A percentile compares a stretch with the other conserved stretches of the same genome.
Conservation (phyloP, 2,888 invertebrate species). For the Scaptomyza polygonia region DNA sequence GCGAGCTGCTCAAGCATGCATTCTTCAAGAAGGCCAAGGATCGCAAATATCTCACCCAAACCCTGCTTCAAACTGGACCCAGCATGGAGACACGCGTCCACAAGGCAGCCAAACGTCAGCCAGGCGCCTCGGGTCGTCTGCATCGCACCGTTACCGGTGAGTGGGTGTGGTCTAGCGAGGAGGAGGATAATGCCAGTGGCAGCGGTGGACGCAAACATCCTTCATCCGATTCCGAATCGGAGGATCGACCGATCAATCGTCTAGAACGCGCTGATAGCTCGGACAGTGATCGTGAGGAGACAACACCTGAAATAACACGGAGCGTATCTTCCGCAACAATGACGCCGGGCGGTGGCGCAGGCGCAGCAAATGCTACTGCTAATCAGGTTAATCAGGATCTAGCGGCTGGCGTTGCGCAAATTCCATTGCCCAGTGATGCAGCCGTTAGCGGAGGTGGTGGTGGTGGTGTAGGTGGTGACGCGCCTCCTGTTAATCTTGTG, state of each 20-base stretch:
- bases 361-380: background rate
- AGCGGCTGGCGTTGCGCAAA: slow-evolving; percentile 62
- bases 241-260: slow-evolving; percentile 87
- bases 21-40: slow-evolving; percentile 99
- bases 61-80: slow-evolving; percentile 93
- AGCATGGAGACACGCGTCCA: slow-evolving; percentile 95
- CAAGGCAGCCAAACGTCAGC: slow-evolving; percentile 92
- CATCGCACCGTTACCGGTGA: slow-evolving; percentile 98
- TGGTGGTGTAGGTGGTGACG: slow-evolving; percentile 84
- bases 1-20: slow-evolving; percentile 97
- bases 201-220: slow-evolving; percentile 83
- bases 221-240: slow-evolving; percentile 86
- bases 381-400: slow-evolving; percentile 66
- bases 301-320: slow-evolving; percentile 82
- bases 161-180: slow-evolving; percentile 99
- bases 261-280: slow-evolving; percentile 87
- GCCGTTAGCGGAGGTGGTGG: background rate
- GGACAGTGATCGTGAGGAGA: slow-evolving; percentile 86
- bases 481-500: slow-evolving; percentile 90
- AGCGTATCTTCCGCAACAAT: slow-evolving; percentile 79
- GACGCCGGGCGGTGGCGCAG: slow-evolving; percentile 35
- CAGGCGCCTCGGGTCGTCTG: slow-evolving; percentile 92
- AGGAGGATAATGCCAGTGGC: slow-evolving; percentile 89
- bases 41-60: slow-evolving; percentile 93
- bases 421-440: slow-evolving; percentile 60